A percentile compares a stretch with the other conserved stretches of the same genome.
Conservation (phyloP, 1,140 invertebrate species). For the Gonatopus flavifemur region DNA sequence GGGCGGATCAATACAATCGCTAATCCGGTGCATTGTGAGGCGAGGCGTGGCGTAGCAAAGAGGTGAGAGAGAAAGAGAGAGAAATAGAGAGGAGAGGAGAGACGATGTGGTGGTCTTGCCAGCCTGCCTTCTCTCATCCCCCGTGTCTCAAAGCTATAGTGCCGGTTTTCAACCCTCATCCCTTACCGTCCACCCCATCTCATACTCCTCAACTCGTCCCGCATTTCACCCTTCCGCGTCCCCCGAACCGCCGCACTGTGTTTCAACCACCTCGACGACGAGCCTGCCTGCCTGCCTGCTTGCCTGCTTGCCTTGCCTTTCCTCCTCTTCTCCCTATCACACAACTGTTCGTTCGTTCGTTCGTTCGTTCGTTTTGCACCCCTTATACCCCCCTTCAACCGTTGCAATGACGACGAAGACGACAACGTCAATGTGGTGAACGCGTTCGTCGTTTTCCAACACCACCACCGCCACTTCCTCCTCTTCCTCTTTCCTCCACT, state of each 20-base stretch:
- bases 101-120: constrained; percentile 43
- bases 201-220: constrained; percentile 15
- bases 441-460: neutral
- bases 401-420: neutral
- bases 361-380: constrained; percentile 1
- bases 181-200: constrained; percentile 11
- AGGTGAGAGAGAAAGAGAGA: constrained; percentile 29
- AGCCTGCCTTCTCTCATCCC: constrained; percentile 39
- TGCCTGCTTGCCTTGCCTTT: constrained; percentile 14
- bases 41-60: constrained; percentile 55
- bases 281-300: constrained; percentile 31
- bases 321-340: neutral
- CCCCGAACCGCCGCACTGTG: constrained; percentile 26
- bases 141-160: constrained; percentile 33
- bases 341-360: neutral
- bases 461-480: neutral
- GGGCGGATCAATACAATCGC: constrained; percentile 60
- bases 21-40: constrained; percentile 56
- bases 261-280: constrained; percentile 35
- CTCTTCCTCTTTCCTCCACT: neutral
- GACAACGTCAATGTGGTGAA: neutral
- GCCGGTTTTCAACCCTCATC: constrained; percentile 26
- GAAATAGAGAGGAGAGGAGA: constrained; percentile 22
- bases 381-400: neutral
- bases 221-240: constrained; percentile 10